Base-by-base conservation (phyloP, 2,888 invertebrate genomes). In the Neuroscelio doddi region DNA sequence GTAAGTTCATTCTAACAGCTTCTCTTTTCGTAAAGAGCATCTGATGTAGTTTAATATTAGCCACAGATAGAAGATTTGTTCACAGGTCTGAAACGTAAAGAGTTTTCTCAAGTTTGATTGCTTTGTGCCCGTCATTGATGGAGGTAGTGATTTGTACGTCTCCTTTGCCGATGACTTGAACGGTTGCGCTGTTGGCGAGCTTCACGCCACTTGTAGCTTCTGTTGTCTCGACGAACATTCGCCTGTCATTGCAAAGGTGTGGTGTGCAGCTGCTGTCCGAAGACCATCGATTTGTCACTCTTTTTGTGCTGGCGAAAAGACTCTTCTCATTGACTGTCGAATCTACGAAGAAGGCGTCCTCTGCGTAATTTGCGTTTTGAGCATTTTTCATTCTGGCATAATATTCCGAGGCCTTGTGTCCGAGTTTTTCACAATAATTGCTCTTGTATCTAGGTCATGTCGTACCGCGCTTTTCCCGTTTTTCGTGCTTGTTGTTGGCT, bases 21-120 rank as follows among this genome's bases (percentile, higher is more conserved):
- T 29, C 12, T 1, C 61, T 17, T 24, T 53, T 53, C 1, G 24
- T 44, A 21, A 72, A 74, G n/a, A 30, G 34, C 0, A 71, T 67
- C 1, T 36, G 15, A 16, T 63, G 45, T 1, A 42, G 49, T 5
- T 38, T 42, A 2, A 72, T 68, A 44, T 70, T 71, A 0, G 68
- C 63, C 1, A 74, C 63, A 1, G 69, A 72, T 7, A 70, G 17
- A 1, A 74, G 17, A 29, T 74, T 74, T 3, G 68, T 67, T 10
- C 72, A 38, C 0, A 70, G 32, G 16, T 64, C 61, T 0, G 70
- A 71, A 8, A 72, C 70, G 10, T 38, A 63, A 1, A 72, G 57
- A 1, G 65, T 56, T 9, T 68, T 38, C n/a, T n/a, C n/a, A n/a
- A n/a, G n/a, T n/a, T n/a, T n/a, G n/a, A n/a, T n/a, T n/a, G n/a